A percentile compares a stretch with the other conserved stretches of the same genome.
These are phyloP conservation scores for Tenebrosternarchus preto DNA, from an alignment of 2,113 vertebrate species.

Conservation along the genomic window DNA sequence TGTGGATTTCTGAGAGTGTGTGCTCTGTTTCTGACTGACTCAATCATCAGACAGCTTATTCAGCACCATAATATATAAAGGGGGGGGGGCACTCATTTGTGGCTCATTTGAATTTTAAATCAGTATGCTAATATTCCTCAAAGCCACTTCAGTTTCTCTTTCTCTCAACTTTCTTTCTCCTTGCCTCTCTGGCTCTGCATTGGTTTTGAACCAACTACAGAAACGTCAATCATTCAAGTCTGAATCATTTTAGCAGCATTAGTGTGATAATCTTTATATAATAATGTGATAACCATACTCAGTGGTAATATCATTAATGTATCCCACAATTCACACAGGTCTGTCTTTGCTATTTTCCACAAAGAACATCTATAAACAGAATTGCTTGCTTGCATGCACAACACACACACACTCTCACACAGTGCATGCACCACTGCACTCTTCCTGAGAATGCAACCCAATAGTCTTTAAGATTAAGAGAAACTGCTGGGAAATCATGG, in stretches of 20 bases:
- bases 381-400: background rate
- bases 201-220: slow-evolving; percentile 30
- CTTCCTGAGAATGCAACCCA: background rate
- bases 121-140: slow-evolving; percentile 48
- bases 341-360: background rate
- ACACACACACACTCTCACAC: no score
- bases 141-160: slow-evolving; percentile 11
- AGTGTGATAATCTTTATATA: background rate
- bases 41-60: slow-evolving; percentile 16
- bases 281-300: no score
- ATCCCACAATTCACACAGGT: background rate
- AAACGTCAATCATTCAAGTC: slow-evolving; percentile 55
- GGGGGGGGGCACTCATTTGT: background rate
- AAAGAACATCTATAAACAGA: slow-evolving; percentile 1
- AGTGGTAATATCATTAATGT: background rate
- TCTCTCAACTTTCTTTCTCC: background rate
- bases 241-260: slow-evolving; percentile 22
- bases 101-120: slow-evolving; percentile 56
- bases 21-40: slow-evolving; percentile 14
- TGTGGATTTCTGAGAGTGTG: background rate
- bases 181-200: slow-evolving; percentile 12
- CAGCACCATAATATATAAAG: slow-evolving; percentile 11
- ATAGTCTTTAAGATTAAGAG: background rate
- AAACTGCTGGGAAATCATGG: background rate
- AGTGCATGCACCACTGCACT: background rate